phyloP scores from a whole-genome alignment of 1,140 invertebrate genomes.

The Cataglyphis hispanica region DNA sequence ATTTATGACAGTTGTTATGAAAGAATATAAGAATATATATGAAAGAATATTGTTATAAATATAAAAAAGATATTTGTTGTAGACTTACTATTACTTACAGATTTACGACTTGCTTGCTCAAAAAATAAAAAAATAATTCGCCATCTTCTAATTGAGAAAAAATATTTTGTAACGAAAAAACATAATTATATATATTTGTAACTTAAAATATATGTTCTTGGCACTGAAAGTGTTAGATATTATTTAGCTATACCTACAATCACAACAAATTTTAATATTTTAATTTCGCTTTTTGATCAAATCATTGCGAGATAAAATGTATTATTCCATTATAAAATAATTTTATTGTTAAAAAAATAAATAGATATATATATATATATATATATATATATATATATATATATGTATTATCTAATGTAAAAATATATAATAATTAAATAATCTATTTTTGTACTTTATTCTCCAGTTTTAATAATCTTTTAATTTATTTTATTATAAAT shows the following conservation, averaged over 20 bases:
- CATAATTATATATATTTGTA: background rate
- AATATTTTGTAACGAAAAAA: background rate
- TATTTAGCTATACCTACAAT: slow-evolving; percentile 71
- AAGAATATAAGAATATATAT: background rate
- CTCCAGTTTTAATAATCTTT: background rate
- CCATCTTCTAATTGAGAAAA: no score
- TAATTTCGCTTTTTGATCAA: slow-evolving; percentile 26
- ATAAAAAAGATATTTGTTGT: background rate
- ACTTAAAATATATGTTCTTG: slow-evolving; percentile 2
- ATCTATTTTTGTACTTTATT: background rate
- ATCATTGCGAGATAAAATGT: background rate
- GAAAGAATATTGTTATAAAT: background rate
- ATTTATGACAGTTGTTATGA: background rate
- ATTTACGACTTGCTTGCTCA: no score
- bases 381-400: background rate
- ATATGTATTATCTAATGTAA: background rate
- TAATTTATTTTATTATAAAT: slow-evolving; percentile 28
- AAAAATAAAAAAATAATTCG: no score
- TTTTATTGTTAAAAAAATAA: background rate
- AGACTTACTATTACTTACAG: no score
- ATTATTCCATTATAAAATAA: slow-evolving; percentile 31
- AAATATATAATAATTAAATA: background rate
- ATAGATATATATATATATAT: background rate
- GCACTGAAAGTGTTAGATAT: slow-evolving; percentile 65
- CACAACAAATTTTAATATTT: slow-evolving; percentile 63